Percentiles rank a stretch among this genome's conserved stretches.
Evolutionary conservation across 2,888 invertebrate species (phyloP).

Genomic region (Asteroscopus sphinx): DNA sequence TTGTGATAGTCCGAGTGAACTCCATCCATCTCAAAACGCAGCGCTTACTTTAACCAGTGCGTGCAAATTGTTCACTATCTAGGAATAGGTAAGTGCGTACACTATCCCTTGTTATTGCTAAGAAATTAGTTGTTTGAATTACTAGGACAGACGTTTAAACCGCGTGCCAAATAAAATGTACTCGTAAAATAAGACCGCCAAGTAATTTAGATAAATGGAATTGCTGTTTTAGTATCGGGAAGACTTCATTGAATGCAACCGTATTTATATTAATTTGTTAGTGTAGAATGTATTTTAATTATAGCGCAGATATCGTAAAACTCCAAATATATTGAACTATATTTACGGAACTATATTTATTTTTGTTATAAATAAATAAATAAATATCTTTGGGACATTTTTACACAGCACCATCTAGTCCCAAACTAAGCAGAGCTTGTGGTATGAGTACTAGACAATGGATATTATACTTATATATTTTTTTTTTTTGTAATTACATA

Average conservation of each 20-base stretch:
- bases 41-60: conserved; percentile 14
- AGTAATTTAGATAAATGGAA: conserved; percentile 57
- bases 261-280: conserved; percentile 11
- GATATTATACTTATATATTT: too few relatives aligned
- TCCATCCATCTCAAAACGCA: conserved; percentile 3
- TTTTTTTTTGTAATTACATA: too few relatives aligned
- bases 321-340: too few relatives aligned
- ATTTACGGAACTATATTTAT: too few relatives aligned
- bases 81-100: conserved; percentile 10
- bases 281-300: conserved; percentile 12
- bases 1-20: too few relatives aligned
- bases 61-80: conserved; percentile 10
- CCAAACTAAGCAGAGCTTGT: too few relatives aligned
- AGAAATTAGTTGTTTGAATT: conserved; percentile 61
- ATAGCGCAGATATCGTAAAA: neutral
- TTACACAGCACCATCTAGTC: too few relatives aligned
- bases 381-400: too few relatives aligned
- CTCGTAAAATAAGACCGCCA: conserved; percentile 51
- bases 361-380: too few relatives aligned
- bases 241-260: conserved; percentile 32
- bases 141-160: conserved; percentile 59
- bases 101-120: conserved; percentile 37
- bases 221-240: conserved; percentile 40
- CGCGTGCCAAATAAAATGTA: conserved; percentile 43
- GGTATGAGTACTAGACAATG: too few relatives aligned